phyloP scores from a whole-genome alignment of 1,140 invertebrate species.

The Popillia japonica region DNA sequence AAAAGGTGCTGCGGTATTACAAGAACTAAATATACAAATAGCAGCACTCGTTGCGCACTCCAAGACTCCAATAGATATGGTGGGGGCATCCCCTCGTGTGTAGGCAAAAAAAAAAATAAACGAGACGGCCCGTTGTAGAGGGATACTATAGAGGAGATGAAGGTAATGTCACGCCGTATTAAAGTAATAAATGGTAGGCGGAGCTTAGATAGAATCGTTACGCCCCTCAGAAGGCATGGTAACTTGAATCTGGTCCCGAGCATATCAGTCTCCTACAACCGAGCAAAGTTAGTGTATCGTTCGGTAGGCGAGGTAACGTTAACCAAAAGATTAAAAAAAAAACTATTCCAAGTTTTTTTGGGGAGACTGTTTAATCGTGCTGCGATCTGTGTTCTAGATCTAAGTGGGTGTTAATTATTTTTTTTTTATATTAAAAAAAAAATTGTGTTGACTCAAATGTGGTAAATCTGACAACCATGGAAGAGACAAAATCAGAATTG shows the following conservation, averaged over 20 bases:
- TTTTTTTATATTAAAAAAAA: too few relatives aligned
- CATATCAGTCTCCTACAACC: conserved; percentile 48
- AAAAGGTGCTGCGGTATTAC: not conserved
- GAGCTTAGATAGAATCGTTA: conserved; percentile 44
- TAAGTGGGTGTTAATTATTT: too few relatives aligned
- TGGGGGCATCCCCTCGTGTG: not conserved
- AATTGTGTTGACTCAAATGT: too few relatives aligned
- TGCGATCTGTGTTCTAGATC: too few relatives aligned
- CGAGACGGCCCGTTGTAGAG: not conserved
- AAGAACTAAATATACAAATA: not conserved
- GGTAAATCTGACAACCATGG: too few relatives aligned
- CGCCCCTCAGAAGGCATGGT: conserved; percentile 47
- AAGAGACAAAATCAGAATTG: conserved; percentile 55
- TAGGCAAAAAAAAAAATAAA: not conserved
- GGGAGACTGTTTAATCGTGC: too few relatives aligned
- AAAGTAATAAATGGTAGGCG: conserved; percentile 52
- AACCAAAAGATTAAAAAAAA: not conserved
- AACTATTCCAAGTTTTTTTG: too few relatives aligned
- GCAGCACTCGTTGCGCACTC: not conserved
- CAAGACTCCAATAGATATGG: not conserved
- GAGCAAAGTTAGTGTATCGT: conserved; percentile 12
- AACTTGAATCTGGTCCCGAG: conserved; percentile 44
- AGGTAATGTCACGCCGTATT: conserved; percentile 44
- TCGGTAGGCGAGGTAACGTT: not conserved
- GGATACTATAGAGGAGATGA: conserved; percentile 12